Evolutionary conservation across 2,113 vertebrate genomes (phyloP).

Genomic region (Perca flavescens): DNA sequence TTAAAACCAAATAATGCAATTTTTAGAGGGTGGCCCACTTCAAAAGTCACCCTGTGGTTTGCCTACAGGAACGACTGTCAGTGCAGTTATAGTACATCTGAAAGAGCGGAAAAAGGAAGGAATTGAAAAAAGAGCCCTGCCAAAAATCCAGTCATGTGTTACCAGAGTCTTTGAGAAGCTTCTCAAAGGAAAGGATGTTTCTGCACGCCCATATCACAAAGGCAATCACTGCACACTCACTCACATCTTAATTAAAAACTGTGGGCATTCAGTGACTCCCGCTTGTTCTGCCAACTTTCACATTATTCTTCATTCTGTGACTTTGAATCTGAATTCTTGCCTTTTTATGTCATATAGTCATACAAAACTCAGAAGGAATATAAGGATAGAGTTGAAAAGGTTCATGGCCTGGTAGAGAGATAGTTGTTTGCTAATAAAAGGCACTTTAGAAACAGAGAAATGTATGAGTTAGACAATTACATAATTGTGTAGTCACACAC

Average conservation of each 20-base stretch:
- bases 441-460: slow-evolving; percentile 25
- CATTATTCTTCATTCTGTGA: slow-evolving; percentile 15
- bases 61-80: slow-evolving; percentile 45
- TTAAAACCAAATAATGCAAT: slow-evolving; percentile 57
- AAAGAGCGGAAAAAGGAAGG: slow-evolving; percentile 34
- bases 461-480: slow-evolving; percentile 31
- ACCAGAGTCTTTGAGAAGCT: slow-evolving; percentile 49
- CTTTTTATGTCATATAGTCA: slow-evolving; percentile 10
- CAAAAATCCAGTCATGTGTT: slow-evolving; percentile 51
- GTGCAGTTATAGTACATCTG: slow-evolving; percentile 40
- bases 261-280: slow-evolving; percentile 34
- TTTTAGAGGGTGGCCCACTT: slow-evolving; percentile 58
- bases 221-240: slow-evolving; percentile 60
- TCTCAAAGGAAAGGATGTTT: slow-evolving; percentile 67
- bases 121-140: slow-evolving; percentile 50
- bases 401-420: not conserved
- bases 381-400: not conserved
- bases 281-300: slow-evolving; percentile 43
- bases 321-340: slow-evolving; percentile 4
- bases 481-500: slow-evolving; percentile 9
- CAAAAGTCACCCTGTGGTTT: slow-evolving; percentile 62
- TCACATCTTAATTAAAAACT: slow-evolving; percentile 73
- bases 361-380: not conserved
- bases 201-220: slow-evolving; percentile 60
- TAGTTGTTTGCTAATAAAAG: slow-evolving; percentile 5